These are phyloP conservation scores for Ciconia boyciana DNA, from an alignment of 2,113 vertebrate species.

Conservation along the genomic window DNA sequence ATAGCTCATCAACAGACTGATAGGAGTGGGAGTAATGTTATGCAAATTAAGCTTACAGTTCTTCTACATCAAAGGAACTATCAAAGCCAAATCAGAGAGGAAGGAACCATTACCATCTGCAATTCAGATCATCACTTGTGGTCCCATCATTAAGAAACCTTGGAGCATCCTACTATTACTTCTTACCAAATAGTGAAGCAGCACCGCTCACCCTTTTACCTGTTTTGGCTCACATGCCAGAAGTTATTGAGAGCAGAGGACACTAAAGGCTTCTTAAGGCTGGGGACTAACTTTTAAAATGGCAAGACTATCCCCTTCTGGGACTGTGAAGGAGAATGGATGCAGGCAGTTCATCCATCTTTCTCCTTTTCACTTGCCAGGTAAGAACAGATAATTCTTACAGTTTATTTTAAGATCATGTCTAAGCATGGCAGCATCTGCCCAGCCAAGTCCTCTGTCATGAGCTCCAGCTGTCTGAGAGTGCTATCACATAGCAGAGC, in stretches of 20 bases:
- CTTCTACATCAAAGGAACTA: conserved; percentile 49
- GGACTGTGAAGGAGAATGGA: neutral
- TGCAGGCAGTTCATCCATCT: neutral
- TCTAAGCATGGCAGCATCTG: neutral
- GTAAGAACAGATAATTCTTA: neutral
- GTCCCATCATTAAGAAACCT: neutral
- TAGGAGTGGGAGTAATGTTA: conserved; percentile 41
- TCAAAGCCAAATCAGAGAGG: conserved; percentile 18
- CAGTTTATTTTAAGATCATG: neutral
- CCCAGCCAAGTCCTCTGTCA: neutral
- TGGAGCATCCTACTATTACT: neutral
- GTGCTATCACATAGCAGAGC: neutral
- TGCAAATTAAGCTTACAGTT: conserved; percentile 27
- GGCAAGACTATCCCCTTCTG: neutral
- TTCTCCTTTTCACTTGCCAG: neutral
- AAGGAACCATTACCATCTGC: conserved; percentile 36
- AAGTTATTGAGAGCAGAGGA: neutral
- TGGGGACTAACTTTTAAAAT: neutral
- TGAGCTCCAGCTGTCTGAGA: neutral
- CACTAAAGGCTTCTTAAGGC: neutral
- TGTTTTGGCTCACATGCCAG: neutral
- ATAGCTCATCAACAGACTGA: conserved; percentile 16
- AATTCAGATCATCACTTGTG: conserved; percentile 37
- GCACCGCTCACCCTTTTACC: neutral
- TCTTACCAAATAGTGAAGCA: neutral